Conservation (phyloP, 2,797 vertebrate species). For the Oceanodroma leucorhoa region DNA sequence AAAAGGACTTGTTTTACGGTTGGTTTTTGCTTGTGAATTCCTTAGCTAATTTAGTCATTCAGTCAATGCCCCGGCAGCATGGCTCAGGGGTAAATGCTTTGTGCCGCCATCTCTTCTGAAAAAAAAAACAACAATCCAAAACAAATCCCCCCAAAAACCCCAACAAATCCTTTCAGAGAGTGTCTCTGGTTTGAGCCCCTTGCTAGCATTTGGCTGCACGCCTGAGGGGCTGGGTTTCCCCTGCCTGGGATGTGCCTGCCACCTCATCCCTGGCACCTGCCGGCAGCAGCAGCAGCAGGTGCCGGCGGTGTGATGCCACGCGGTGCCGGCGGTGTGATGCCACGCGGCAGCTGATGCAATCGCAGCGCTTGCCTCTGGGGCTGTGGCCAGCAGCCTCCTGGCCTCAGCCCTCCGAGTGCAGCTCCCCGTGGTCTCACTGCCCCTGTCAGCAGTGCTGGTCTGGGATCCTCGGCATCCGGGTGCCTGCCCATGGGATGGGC, state of each 20-base stretch:
- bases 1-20: not conserved
- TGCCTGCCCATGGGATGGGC: not conserved
- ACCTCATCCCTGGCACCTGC: not conserved
- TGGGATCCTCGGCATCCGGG: fast-evolving
- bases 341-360: fast-evolving
- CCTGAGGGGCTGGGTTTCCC: not conserved
- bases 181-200: not conserved
- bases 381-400: not conserved
- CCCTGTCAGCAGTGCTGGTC: fast-evolving
- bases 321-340: fast-evolving
- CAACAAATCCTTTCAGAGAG: not conserved
- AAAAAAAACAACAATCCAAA: not conserved
- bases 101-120: not conserved
- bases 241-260: not conserved
- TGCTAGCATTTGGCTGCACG: not conserved
- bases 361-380: not conserved
- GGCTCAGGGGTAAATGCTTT: not conserved
- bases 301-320: too few species aligned
- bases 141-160: fast-evolving
- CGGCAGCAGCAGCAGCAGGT: not conserved
- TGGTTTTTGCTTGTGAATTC: not conserved
- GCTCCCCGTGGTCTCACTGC: fast-evolving
- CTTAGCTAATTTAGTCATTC: not conserved
- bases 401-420: not conserved
- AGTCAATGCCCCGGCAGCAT: not conserved